Evolutionary conservation across 64 coral and sea anemone genomes (phyloP), one percentile per base, ranked within the genome.

Genomic region (Stichodactyla helianthus): DNA sequence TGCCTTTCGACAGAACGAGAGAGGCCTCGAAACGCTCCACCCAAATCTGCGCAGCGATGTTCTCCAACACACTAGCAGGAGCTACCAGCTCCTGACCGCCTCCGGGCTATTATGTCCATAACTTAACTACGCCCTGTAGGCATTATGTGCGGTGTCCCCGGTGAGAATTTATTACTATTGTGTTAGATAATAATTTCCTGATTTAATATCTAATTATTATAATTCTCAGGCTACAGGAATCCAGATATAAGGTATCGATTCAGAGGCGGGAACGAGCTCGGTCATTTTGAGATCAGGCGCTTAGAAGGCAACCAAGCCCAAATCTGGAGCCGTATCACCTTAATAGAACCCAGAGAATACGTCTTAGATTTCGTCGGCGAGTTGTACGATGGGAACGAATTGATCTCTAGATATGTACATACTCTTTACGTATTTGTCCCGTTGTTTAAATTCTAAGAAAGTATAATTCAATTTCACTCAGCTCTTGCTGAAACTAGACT

Each of bases 211-310:
- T 71, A 6, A 55, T 87, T 7, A 83, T 55, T 51, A 18, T 52
- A 18, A 70, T 5, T 83, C 68, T n/a, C 67, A 90, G 89, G 89
- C 54, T 90, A 90, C 89, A 90, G 35, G n/a, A 31, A 20, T 53
- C 89, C 89, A 54, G 16, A 53, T 19, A 44, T 90, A 5, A 85
- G 19, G 10, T 90, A 85, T 64, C 77, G 84, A 71, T 90, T 90
- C 50, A 25, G 77, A 4, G 55, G 83, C 12, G 89, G 82, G 0
- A 90, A 90, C 44, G 55, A 84, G 18, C 52, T 58, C 19, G 68
- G 31, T 27, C 28, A 51, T 60, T 90, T 90, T 23, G 82, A 86
- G 84, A 86, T 90, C 57, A 59, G 52, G 25, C 54, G 77, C 10
- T 17, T 68, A 8, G 25, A 56, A 13, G 89, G 71, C 15, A 51